Evolutionary conservation across 2,113 vertebrate genomes (phyloP).

Genomic region (Phoxinus phoxinus): DNA sequence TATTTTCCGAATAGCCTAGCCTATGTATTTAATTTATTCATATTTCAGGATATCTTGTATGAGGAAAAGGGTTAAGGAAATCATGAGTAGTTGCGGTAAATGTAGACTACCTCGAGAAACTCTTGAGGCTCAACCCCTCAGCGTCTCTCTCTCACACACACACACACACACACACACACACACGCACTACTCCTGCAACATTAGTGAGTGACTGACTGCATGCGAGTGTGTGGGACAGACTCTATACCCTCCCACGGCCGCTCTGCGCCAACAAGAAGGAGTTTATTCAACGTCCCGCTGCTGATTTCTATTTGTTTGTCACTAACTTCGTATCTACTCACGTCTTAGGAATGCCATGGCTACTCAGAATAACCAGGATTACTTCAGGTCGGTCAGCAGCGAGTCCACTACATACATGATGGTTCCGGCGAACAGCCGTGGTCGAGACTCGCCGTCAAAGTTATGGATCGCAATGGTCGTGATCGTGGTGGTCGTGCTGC

Average conservation of each 20-base stretch:
- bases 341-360: constrained; percentile 81
- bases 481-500: constrained; percentile 79
- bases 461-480: constrained; percentile 81
- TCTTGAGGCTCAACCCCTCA: constrained; percentile 17
- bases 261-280: constrained; percentile 29
- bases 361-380: constrained; percentile 80
- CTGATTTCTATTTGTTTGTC: constrained; percentile 24
- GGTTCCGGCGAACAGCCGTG: constrained; percentile 74
- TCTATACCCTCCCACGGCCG: constrained; percentile 29
- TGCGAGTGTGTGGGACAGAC: constrained; percentile 6
- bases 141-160: too few relatives aligned
- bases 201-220: not conserved
- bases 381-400: constrained; percentile 81
- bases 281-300: constrained; percentile 31
- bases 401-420: constrained; percentile 84
- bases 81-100: not conserved
- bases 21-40: not conserved
- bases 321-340: constrained; percentile 54
- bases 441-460: constrained; percentile 70
- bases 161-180: constrained; percentile 20
- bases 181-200: not conserved
- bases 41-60: not conserved
- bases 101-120: not conserved
- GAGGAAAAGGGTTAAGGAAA: constrained; percentile 4
- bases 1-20: not conserved